Percentiles rank a stretch among this genome's conserved stretches.
phyloP scores from a whole-genome alignment of 2,113 vertebrate species.

The Pao palembangensis region DNA sequence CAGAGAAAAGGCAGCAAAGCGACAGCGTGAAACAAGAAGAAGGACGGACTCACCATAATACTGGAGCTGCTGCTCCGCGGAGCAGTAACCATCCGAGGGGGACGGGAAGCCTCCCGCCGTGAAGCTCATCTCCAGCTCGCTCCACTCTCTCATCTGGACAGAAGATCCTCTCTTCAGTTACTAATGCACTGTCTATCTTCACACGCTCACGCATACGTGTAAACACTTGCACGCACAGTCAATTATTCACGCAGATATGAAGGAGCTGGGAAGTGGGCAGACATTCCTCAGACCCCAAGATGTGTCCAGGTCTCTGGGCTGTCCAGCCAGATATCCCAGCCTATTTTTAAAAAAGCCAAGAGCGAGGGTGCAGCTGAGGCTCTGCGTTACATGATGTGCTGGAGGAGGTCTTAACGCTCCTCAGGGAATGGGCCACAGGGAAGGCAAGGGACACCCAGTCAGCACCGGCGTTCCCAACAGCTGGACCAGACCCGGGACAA shows the following conservation, averaged over 20 bases:
- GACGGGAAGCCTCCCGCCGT: constrained; percentile 79
- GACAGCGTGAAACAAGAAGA: not conserved
- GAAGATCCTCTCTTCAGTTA: constrained; percentile 30
- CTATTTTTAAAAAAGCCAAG: constrained; percentile 53
- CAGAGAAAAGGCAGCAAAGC: not conserved
- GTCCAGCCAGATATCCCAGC: constrained; percentile 44
- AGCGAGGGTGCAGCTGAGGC: constrained; percentile 56
- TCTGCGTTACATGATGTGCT: constrained; percentile 43
- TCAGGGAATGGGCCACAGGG: constrained; percentile 31
- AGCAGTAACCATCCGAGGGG: constrained; percentile 79
- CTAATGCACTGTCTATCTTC: constrained; percentile 26
- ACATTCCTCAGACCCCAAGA: constrained; percentile 58
- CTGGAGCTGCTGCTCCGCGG: constrained; percentile 81
- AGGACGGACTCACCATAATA: constrained; percentile 83
- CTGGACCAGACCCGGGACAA: constrained; percentile 52
- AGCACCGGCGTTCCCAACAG: constrained; percentile 63
- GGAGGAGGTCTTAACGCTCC: constrained; percentile 54
- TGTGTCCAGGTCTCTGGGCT: constrained; percentile 54
- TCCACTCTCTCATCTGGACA: constrained; percentile 82
- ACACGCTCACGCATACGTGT: constrained; percentile 19
- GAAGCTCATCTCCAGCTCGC: constrained; percentile 79
- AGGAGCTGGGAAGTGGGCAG: constrained; percentile 46
- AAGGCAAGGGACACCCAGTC: constrained; percentile 53
- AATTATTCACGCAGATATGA: constrained; percentile 47
- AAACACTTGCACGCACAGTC: constrained; percentile 20